These are phyloP conservation scores for Ictidomys tridecemlineatus DNA, from an alignment of 2,113 vertebrate species.

Conservation along the genomic window DNA sequence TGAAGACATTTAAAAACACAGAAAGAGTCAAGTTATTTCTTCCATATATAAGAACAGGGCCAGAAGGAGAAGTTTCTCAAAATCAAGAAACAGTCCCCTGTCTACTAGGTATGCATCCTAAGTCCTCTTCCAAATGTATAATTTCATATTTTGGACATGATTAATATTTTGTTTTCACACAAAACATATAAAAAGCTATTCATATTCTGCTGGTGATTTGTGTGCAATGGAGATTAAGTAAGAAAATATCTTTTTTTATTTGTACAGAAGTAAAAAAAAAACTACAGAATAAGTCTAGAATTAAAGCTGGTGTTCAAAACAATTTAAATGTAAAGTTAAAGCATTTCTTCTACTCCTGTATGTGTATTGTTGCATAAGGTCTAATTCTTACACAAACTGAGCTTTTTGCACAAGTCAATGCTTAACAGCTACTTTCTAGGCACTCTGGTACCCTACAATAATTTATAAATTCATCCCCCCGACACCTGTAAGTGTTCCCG, in stretches of 20 bases:
- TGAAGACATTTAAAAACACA: not conserved
- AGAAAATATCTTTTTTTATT: not conserved
- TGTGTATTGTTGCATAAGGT: not conserved
- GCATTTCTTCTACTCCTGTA: not conserved
- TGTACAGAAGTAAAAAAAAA: constrained; percentile 81
- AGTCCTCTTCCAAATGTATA: not conserved
- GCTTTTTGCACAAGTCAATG: not conserved
- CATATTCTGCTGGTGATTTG: constrained; percentile 38
- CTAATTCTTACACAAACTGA: not conserved
- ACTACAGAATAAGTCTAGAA: not conserved
- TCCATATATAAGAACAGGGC: not conserved
- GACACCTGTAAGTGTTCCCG: not conserved
- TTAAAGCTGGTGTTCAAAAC: not conserved
- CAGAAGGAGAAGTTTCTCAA: constrained; percentile 14
- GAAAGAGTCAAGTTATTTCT: not conserved
- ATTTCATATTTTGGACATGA: constrained; percentile 13
- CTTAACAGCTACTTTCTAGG: not conserved
- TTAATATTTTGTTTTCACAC: constrained; percentile 64
- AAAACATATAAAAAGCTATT: constrained; percentile 52
- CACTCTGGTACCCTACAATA: not conserved
- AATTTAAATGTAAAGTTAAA: not conserved
- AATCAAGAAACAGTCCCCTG: not conserved
- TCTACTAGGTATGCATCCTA: not conserved
- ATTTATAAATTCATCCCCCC: not conserved
- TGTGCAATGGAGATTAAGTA: not conserved